Percentiles rank a stretch among this genome's conserved stretches.
These are phyloP conservation scores for Elymnias hypermnestra DNA, from an alignment of 1,140 invertebrate genomes.

Conservation along the genomic window DNA sequence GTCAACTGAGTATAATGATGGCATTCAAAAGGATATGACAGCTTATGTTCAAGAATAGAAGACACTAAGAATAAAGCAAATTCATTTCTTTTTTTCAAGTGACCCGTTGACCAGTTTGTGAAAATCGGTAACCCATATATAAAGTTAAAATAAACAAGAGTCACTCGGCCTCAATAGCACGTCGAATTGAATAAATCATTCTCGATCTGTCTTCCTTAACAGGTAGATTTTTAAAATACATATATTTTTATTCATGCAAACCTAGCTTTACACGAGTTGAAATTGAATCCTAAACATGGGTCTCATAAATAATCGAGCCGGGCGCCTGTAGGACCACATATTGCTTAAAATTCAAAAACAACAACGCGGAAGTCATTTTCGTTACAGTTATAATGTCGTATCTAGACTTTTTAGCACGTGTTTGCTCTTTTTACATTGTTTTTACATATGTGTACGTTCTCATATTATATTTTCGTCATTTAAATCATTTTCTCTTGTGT, in stretches of 20 bases:
- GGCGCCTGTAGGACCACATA: conserved; percentile 38
- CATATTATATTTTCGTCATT: too few species aligned
- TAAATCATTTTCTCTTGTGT: too few species aligned
- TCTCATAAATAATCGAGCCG: conserved; percentile 64
- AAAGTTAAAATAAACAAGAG: conserved; percentile 46
- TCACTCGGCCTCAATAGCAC: conserved; percentile 50
- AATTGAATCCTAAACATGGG: conserved; percentile 63
- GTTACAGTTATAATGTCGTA: conserved; percentile 22
- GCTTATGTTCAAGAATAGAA: conserved; percentile 15
- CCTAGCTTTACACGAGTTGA: conserved; percentile 67
- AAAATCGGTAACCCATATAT: conserved; percentile 59
- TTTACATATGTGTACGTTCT: neutral
- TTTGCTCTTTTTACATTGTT: conserved; percentile 11
- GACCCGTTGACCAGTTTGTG: conserved; percentile 41
- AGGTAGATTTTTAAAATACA: conserved; percentile 67
- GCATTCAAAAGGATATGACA: conserved; percentile 49
- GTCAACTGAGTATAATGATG: conserved; percentile 59
- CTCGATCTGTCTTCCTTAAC: conserved; percentile 61
- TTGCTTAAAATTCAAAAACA: conserved; percentile 44
- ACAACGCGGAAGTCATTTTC: conserved; percentile 40
- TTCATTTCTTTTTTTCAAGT: conserved; percentile 35
- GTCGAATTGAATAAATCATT: conserved; percentile 60
- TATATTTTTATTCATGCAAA: conserved; percentile 70
- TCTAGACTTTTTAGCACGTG: conserved; percentile 23
- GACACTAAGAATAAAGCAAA: conserved; percentile 26